Evolutionary conservation across 2,113 vertebrate species (phyloP), one percentile per base, ranked within the genome.

Genomic region (Cettia cetti): DNA sequence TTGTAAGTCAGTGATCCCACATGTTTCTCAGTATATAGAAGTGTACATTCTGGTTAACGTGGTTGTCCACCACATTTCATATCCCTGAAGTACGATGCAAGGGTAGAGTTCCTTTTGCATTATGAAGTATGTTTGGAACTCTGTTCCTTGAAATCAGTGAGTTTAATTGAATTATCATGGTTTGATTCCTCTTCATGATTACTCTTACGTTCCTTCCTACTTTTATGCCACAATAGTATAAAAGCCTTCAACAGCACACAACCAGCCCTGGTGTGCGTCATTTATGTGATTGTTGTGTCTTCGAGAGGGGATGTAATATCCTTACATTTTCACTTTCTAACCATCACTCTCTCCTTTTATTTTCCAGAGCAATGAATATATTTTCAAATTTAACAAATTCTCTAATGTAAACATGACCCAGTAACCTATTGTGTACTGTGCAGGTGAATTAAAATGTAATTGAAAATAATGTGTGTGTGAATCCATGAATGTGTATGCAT

Each of bases 401-500:
- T 57, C 11, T 18, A 52, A 56, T 5, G 5, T 23, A 68, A 76
- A 54, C 12, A 35, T 74, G 71, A 47, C 3, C 15, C 19, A 30
- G 23, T 80, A 54, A 37, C 8, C 10, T 76, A 13, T 42, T 50
- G 5, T 16, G 42, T 69, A 30, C 15, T 77, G 6, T 35, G 18
- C n/a, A 86, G 10, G 14, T 54, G 14, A 69, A 85, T 47, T 60
- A 52, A 57, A 87, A 74, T 6, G 2, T 66, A 70, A 33, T 26
- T 70, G 3, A 47, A 42, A 92, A 53, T 11, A 65, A 4, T 68
- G 5, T 31, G 11, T 61, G 11, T 17, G 11, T 42, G 11, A 10
- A 10, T 61, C 15, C 4, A 23, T 44, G 6, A 4, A 53, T 63
- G 18, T 28, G 11, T 61, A 40, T 0, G 0, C 39, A 53, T 69